Evolutionary conservation across 1,140 invertebrate genomes (phyloP), one percentile per base, ranked within the genome.

Genomic region (Aricia agestis): DNA sequence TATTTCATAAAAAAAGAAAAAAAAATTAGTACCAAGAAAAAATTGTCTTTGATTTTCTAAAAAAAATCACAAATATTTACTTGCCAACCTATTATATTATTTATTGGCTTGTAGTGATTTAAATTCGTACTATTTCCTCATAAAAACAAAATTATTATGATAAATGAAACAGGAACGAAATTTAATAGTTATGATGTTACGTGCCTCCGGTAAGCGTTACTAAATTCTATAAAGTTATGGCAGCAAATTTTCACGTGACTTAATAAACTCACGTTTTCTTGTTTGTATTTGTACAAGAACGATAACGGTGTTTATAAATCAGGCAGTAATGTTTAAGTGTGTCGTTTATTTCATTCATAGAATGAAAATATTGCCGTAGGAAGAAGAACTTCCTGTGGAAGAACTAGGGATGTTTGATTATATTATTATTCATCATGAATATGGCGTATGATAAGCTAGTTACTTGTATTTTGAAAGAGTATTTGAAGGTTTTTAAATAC

Each of bases 211-310:
- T 52, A 15, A 52, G 45, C 45, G 45, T 52, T 52, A 52, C 45
- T 52, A 52, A 52, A 52, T 52, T 52, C 45, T 52, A 10, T 15
- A 15, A 52, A 52, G 45, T 52, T 52, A 52, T 52, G 45, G 45
- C 45, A 52, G 45, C 45, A 52, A 52, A 52, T 52, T 52, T 52
- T 52, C 45, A 52, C 45, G 45, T 52, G 45, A 52, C 45, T 52
- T 52, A 52, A 52, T 52, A 52, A 52, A 52, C 17, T 25, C 59
- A 63, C 59, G 59, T 63, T 63, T 63, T 63, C 59, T 63, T 63
- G 17, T 63, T 63, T 63, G 11, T 19, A 25, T 63, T 63, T 63
- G 18, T 63, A 19, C 59, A 63, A 9, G 10, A 25, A 19, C 0
- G 59, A 63, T 63, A 63, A 63, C 18, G 19, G 59, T 63, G 17